A percentile compares a stretch with the other conserved stretches of the same genome.
Conservation (phyloP, 2,888 invertebrate species). For the Sisyra terminalis region DNA sequence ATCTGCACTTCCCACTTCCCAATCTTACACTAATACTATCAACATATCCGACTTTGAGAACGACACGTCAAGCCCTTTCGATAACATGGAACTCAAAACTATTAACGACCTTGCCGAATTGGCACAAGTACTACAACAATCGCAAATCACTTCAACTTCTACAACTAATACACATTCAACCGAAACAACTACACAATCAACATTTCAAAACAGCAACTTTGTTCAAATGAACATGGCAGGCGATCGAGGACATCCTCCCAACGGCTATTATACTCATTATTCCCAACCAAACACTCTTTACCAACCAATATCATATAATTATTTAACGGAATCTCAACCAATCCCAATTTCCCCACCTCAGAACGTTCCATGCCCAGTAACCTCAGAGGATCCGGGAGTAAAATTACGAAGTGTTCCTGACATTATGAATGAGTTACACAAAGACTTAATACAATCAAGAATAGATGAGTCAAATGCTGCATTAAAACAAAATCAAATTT, state of each 20-base stretch:
- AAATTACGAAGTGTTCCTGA: slow-evolving; percentile 46
- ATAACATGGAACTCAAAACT: slow-evolving; percentile 81
- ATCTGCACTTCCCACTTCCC: slow-evolving; percentile 19
- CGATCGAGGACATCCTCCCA: background rate
- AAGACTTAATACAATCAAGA: slow-evolving; percentile 33
- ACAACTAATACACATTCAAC: background rate
- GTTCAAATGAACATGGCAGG: background rate
- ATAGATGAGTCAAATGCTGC: slow-evolving; percentile 15
- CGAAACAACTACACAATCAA: background rate
- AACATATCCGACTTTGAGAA: slow-evolving; percentile 73
- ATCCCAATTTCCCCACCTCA: slow-evolving; percentile 3
- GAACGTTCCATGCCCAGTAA: background rate
- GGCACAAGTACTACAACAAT: slow-evolving; percentile 52
- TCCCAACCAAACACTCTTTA: background rate
- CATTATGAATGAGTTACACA: slow-evolving; percentile 57
- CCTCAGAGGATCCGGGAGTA: background rate
- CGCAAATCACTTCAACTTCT: background rate
- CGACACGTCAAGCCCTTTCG: slow-evolving; percentile 84
- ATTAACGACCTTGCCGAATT: slow-evolving; percentile 85
- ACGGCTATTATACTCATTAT: background rate
- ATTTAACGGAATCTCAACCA: slow-evolving; percentile 4
- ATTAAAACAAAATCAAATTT: background rate
- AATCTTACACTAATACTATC: slow-evolving; percentile 21
- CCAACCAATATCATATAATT: background rate
- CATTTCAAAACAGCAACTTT: background rate